Evolutionary conservation across 2,113 vertebrate species (phyloP), one percentile per base, ranked within the genome.

Genomic region (Lepus europaeus): DNA sequence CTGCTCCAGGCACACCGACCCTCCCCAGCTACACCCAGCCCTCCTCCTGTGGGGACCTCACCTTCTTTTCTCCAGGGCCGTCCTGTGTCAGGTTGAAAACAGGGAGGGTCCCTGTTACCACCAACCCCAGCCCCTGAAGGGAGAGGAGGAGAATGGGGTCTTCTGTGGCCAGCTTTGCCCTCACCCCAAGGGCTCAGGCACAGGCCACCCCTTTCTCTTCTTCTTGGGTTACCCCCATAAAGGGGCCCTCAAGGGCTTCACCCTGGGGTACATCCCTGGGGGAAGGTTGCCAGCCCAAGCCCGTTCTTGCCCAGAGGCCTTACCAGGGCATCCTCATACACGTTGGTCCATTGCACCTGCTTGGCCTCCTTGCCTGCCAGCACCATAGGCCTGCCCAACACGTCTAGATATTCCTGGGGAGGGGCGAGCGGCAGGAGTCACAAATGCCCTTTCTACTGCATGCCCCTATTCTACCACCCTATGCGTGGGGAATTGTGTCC

Each of bases 321-420:
- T 97, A 99, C 99, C 99, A 99, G 98, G 11, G 99, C 99, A 82
- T 99, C 99, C 97, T 99, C 99, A 97, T 99, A 99, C 85, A 99
- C 99, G 0, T 99, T 99, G 72, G 99, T 99, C 99, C 99, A 99
- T 91, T 99, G 99, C 96, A 99, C 99, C 96, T 99, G 99, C 96
- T 99, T 99, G 95, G 99, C 99, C 93, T 97, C 98, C 82, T 99
- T 98, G 74, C 99, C 99, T 0, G 99, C 99, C 95, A 99, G 98
- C 90, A 99, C 99, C 99, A 99, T 99, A 56, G 99, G 99, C 76
- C 99, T 99, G 80, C 99, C 99, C 97, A 99, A 96, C 59, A 99
- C 99, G 51, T 99, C 99, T 94, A 99, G 98, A 97, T 99, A 99
- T 97, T 99, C 99, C 99, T 99, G 98, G 83, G 85, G 91, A 83